Percentiles rank a stretch among this genome's conserved stretches.
These are phyloP conservation scores for Ladona fulva DNA, from an alignment of 1,140 invertebrate genomes.

Conservation along the genomic window DNA sequence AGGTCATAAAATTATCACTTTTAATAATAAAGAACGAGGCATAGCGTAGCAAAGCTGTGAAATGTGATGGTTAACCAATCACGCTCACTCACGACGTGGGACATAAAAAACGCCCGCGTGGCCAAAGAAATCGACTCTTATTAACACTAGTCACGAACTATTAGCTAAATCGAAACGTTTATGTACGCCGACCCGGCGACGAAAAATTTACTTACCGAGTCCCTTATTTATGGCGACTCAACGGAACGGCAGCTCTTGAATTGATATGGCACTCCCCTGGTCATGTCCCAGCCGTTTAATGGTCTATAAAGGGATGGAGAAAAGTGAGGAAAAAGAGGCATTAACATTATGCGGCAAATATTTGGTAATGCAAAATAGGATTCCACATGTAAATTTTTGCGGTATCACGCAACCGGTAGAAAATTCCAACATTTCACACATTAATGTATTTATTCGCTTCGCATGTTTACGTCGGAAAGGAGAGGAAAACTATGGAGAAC, in stretches of 20 bases:
- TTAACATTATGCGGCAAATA: constrained; percentile 7
- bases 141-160: too few relatives aligned
- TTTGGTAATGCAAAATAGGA: not conserved
- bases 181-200: not conserved
- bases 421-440: constrained; percentile 10
- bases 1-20: too few relatives aligned
- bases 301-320: not conserved
- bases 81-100: too few relatives aligned
- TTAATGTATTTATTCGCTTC: constrained; percentile 2
- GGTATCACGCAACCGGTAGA: constrained; percentile 6
- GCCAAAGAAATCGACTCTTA: too few relatives aligned
- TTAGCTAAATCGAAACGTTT: not conserved
- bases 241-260: not conserved
- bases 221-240: not conserved
- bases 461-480: not conserved
- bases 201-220: constrained; percentile 1
- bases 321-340: not conserved
- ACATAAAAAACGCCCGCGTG: too few relatives aligned
- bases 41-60: too few relatives aligned
- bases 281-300: not conserved
- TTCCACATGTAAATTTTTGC: not conserved
- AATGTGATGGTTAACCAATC: too few relatives aligned
- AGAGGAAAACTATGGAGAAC: not conserved
- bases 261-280: not conserved
- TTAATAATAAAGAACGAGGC: too few relatives aligned